Evolutionary conservation across 92 coral and sea anemone species (phyloP).

Genomic region (Umimayanthus kanabou): DNA sequence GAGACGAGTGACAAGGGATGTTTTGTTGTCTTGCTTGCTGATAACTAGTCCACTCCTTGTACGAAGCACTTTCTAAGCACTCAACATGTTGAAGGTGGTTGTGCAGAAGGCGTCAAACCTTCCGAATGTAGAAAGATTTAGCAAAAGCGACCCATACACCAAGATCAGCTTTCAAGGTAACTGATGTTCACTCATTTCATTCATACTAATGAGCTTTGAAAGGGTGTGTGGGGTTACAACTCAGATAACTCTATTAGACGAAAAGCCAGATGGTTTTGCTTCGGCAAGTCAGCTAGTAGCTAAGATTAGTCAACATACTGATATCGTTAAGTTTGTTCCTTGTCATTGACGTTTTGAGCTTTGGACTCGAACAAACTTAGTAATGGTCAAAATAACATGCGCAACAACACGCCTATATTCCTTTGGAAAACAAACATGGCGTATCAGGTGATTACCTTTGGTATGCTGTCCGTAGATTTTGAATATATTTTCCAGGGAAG

Average conservation of each 20-base stretch:
- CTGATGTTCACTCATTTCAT: conserved; percentile 22
- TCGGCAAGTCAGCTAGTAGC: background rate
- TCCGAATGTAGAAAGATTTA: conserved; percentile 61
- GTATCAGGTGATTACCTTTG: too few species aligned
- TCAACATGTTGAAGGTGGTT: conserved; percentile 34
- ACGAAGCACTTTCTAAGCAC: background rate
- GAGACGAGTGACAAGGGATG: background rate
- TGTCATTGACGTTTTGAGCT: background rate
- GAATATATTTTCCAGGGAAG: too few species aligned
- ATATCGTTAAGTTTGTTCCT: background rate
- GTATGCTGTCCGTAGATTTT: too few species aligned
- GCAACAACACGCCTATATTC: too few species aligned
- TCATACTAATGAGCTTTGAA: background rate
- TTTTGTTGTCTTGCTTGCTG: background rate
- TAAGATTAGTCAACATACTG: too few species aligned
- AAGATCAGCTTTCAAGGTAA: conserved; percentile 61
- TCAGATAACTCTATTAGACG: background rate
- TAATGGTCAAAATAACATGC: too few species aligned
- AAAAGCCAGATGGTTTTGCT: background rate
- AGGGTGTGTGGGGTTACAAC: conserved; percentile 11
- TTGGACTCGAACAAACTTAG: background rate
- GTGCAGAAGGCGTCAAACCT: conserved; percentile 46
- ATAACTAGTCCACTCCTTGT: background rate
- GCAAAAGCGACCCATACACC: conserved; percentile 59
- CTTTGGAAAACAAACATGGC: too few species aligned